A percentile compares a stretch with the other conserved stretches of the same genome.
phyloP scores from a whole-genome alignment of 64 coral and sea anemone species.

The Acropora tenuis region DNA sequence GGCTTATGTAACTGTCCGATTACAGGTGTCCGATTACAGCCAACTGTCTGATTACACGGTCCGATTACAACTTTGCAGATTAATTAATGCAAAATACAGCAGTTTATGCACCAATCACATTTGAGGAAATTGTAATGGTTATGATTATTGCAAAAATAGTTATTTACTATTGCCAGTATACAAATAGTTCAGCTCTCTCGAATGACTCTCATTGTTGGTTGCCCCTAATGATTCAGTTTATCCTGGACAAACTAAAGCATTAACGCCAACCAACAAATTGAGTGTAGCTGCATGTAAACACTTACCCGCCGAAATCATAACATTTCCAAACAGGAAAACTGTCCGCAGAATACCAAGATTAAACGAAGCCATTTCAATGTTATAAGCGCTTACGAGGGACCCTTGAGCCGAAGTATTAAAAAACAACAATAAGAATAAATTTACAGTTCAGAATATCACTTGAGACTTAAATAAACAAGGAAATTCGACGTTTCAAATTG shows the following conservation, averaged over 20 bases:
- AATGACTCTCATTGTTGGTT: too few species aligned
- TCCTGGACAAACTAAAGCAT: neutral
- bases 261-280: neutral
- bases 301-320: neutral
- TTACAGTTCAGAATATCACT: neutral
- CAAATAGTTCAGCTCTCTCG: neutral
- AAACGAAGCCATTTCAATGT: neutral
- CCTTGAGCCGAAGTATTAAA: neutral
- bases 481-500: slow-evolving; percentile 14
- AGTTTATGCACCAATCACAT: too few species aligned
- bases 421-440: neutral
- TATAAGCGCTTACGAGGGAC: neutral
- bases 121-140: too few species aligned
- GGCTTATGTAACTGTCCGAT: too few species aligned
- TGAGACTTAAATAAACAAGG: neutral
- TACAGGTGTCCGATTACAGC: too few species aligned
- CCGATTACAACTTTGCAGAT: too few species aligned
- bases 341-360: neutral
- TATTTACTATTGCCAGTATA: neutral
- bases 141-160: neutral
- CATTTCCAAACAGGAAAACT: slow-evolving; percentile 6
- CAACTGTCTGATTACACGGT: too few species aligned
- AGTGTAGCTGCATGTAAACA: neutral
- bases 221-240: too few species aligned
- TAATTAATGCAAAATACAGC: too few species aligned